Conservation (phyloP, 2,888 invertebrate species). For the Candidula unifasciata region DNA sequence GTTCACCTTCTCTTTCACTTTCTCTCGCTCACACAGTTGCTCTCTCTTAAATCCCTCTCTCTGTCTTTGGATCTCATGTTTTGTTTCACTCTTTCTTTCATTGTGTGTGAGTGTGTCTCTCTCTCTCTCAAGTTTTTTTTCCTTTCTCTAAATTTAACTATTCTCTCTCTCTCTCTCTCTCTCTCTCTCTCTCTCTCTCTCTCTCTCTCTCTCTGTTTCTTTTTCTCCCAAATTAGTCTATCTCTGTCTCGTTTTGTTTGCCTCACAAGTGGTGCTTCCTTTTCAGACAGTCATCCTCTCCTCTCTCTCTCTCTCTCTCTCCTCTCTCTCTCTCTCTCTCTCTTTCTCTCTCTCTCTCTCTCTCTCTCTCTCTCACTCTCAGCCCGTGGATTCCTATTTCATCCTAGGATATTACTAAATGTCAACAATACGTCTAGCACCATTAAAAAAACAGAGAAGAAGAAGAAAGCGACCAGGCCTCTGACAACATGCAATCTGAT, state of each 20-base stretch:
- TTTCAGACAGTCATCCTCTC: too few species aligned
- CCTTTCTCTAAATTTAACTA: too few species aligned
- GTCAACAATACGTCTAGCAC: neutral
- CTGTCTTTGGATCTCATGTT: neutral
- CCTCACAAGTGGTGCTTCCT: too few species aligned
- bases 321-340: too few species aligned
- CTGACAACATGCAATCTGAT: constrained; percentile 27
- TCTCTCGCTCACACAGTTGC: neutral
- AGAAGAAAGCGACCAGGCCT: neutral
- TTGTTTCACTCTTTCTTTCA: neutral
- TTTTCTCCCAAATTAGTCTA: neutral
- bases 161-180: neutral
- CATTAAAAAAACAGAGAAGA: neutral
- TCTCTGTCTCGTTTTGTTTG: neutral
- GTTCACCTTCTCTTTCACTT: neutral
- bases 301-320: neutral
- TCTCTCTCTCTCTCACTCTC: neutral
- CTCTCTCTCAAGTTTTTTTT: neutral
- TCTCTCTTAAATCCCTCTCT: neutral
- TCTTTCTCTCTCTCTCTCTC: too few species aligned
- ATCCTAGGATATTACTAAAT: neutral
- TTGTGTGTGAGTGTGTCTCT: neutral
- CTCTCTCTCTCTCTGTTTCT: neutral
- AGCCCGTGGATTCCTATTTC: neutral
- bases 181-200: neutral